Evolutionary conservation across 2,113 vertebrate genomes (phyloP).

Genomic region (Cyprinodon variegatus): DNA sequence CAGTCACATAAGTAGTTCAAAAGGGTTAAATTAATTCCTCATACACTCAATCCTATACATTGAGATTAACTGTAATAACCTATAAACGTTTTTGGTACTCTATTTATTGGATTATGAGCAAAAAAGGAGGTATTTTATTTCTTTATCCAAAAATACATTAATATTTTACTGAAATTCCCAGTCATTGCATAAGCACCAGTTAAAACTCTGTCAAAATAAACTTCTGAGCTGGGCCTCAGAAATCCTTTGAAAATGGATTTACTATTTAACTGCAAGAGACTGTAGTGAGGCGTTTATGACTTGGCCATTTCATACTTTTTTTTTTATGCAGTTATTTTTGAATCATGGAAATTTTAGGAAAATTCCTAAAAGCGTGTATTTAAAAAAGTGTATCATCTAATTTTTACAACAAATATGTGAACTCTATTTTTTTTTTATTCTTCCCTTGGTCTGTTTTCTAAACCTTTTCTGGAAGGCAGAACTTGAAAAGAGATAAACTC

Average conservation of each 20-base stretch:
- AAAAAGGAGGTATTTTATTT: too few relatives aligned
- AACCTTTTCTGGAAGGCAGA: conserved; percentile 1
- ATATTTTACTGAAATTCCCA: too few relatives aligned
- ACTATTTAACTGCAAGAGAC: conserved; percentile 7
- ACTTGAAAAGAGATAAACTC: conserved; percentile 28
- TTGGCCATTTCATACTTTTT: neutral
- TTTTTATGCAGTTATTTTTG: neutral
- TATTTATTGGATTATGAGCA: too few relatives aligned
- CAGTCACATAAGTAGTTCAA: too few relatives aligned
- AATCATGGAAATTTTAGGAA: neutral
- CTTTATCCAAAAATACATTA: too few relatives aligned
- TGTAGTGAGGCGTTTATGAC: neutral
- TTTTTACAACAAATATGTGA: too few relatives aligned
- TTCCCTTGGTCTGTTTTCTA: too few relatives aligned
- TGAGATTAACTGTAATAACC: too few relatives aligned
- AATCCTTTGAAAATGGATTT: conserved; percentile 29
- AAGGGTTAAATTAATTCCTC: too few relatives aligned
- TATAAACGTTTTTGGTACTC: too few relatives aligned
- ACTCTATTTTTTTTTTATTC: too few relatives aligned
- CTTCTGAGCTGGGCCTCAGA: conserved; percentile 14
- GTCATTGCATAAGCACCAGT: conserved; percentile 22
- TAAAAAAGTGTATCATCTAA: neutral
- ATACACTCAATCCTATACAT: too few relatives aligned
- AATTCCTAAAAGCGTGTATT: neutral
- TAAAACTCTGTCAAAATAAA: conserved; percentile 11